Base-by-base conservation (phyloP, 2,797 vertebrate genomes). In the Hydrolagus colliei region DNA sequence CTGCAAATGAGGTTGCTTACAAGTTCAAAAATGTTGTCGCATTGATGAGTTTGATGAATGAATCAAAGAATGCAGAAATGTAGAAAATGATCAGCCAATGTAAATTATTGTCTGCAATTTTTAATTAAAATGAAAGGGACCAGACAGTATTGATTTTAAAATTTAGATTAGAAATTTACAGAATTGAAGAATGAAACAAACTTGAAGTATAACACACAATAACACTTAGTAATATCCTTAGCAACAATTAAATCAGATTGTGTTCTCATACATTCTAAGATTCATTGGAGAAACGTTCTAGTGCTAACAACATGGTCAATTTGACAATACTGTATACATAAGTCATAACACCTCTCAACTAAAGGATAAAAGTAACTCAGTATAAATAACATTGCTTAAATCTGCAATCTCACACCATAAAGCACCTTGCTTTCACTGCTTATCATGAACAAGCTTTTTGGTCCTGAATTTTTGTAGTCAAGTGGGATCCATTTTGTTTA, bases 51-150 rank as follows among this genome's bases (percentile, higher is more conserved):
- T 76, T 76, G 52, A 76, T 76, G 13, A 80, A 80, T 35, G 32
- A 67, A 82, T 2, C 63, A 82, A 62, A 27, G 8, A 16, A 63
- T 82, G 9, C 27, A 14, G 20, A 65, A 27, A 41, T 10, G 20
- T 68, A 65, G 63, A 65, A 59, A 82, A 67, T 82, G 79, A n/a
- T 84, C 65, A 84, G 27, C 62, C 67, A 35, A 80, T 18, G 79
- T 68, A 84, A 71, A 71, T 84, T 16, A 68, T 35, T 71, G 65
- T 84, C 41, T 71, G 27, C 79, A 16, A 84, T 20, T 84, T 52
- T 63, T 84, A 41, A 84, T 84, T 84, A 68, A 84, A 68, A 84
- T 27, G 65, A 84, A 82, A 84, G 65, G 27, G 20, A 71, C 79
- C 79, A 84, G 65, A 84, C 71, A 65, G 32, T 18, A 52, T 52